Percentiles rank a stretch among this genome's conserved stretches.
Evolutionary conservation across 2,888 invertebrate species (phyloP).

Genomic region (Nephrotoma appendiculata): DNA sequence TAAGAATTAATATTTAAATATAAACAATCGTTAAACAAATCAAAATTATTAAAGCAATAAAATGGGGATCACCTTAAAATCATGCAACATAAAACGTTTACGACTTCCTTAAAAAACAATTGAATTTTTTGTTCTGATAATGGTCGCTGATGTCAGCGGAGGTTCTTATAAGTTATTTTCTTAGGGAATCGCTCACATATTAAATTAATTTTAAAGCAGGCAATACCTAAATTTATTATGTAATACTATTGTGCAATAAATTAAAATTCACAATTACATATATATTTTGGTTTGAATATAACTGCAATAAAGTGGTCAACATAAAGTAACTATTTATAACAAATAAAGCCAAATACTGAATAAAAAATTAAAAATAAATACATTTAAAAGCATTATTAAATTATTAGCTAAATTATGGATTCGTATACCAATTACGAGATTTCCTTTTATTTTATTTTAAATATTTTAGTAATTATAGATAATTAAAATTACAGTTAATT

Average conservation of each 20-base stretch:
- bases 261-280: background rate
- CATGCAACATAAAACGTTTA: background rate
- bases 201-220: background rate
- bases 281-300: background rate
- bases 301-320: background rate
- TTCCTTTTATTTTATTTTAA: background rate
- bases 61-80: background rate
- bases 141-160: too few relatives aligned
- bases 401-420: conserved; percentile 8
- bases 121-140: too few relatives aligned
- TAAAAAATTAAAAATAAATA: background rate
- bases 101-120: too few relatives aligned
- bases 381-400: background rate
- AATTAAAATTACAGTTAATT: background rate
- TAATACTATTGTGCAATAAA: background rate
- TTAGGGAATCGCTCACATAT: too few relatives aligned
- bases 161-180: too few relatives aligned
- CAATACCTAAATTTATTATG: background rate
- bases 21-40: conserved; percentile 5
- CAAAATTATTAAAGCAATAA: conserved; percentile 2
- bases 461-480: background rate
- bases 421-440: conserved; percentile 9
- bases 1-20: background rate
- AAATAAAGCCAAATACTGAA: background rate
- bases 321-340: background rate